Evolutionary conservation across 2,797 vertebrate species (phyloP).

Genomic region (Sebastes nivosus): DNA sequence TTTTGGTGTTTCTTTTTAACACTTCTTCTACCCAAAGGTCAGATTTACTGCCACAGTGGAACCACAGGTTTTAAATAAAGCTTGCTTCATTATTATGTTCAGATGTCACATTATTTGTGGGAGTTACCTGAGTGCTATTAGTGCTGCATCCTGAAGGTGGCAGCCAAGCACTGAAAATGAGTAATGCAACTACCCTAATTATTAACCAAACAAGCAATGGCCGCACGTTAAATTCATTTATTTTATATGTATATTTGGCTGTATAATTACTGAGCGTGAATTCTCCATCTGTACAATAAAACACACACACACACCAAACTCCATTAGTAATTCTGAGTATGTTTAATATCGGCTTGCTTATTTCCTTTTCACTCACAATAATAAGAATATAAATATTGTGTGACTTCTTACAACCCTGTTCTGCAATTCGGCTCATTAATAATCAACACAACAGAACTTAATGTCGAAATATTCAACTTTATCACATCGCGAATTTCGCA

Average conservation of each 20-base stretch:
- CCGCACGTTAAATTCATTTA: neutral
- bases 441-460: neutral
- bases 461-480: neutral
- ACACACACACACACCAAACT: neutral
- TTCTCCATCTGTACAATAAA: neutral
- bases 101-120: neutral
- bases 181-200: no score
- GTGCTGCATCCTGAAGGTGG: conserved; percentile 43
- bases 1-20: neutral
- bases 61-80: neutral
- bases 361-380: neutral
- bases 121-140: neutral
- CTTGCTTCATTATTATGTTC: neutral
- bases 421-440: neutral
- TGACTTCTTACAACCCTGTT: neutral
- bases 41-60: neutral
- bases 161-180: neutral
- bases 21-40: neutral
- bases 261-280: neutral
- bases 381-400: neutral
- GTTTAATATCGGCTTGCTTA: neutral
- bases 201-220: neutral
- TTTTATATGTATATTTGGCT: neutral
- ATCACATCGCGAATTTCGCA: fast-evolving
- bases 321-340: neutral